Base-by-base conservation (phyloP, 2,113 vertebrate species). In the Macrotus californicus region DNA sequence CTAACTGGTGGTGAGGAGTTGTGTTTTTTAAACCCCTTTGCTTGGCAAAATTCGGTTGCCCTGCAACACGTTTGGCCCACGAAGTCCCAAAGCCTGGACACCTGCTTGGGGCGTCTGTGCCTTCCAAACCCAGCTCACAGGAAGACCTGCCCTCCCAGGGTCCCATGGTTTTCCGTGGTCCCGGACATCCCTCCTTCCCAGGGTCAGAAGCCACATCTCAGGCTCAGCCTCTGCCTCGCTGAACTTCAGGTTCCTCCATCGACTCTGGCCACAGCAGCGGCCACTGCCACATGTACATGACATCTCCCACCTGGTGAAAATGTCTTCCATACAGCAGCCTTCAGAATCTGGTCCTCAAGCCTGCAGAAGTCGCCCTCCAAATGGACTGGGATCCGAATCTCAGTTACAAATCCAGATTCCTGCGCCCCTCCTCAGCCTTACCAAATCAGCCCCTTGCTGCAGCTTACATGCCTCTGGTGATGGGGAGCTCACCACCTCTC, bases 251-350 rank as follows among this genome's bases (percentile, higher is more conserved):
- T 70, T 43, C 56, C n/a, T 34, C 1, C 24, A 22, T 9, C 36
- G 54, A 70, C 66, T n/a, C 64, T 34, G 22, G 10, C 29, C 22
- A 76, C 36, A 50, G 13, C 12, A 56, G 26, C 56, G 12, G 75
- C 24, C 43, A n/a, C 52, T 1, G 0, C 21, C 46, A 11, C 15
- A 0, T 11, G 11, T 22, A 0, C 29, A 3, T 10, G 12, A 29
- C 6, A 0, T 16, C 88, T 29, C n/a, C 36, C 70, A 50, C 19
- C 56, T 34, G 13, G 81, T 29, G 29, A 36, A 43, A 16, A 46
- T 54, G 34, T 18, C 61, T 52, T 82, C 59, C 1, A 1, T 29
- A 29, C 14, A 18, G n/a, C 41, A 41, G 1, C 46, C 43, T 87
- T 86, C 10, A 56, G 52, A 79, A 16, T 29, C 73, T 43, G 46